Evolutionary conservation across 2,113 vertebrate species (phyloP).

Genomic region (Colaptes auratus): DNA sequence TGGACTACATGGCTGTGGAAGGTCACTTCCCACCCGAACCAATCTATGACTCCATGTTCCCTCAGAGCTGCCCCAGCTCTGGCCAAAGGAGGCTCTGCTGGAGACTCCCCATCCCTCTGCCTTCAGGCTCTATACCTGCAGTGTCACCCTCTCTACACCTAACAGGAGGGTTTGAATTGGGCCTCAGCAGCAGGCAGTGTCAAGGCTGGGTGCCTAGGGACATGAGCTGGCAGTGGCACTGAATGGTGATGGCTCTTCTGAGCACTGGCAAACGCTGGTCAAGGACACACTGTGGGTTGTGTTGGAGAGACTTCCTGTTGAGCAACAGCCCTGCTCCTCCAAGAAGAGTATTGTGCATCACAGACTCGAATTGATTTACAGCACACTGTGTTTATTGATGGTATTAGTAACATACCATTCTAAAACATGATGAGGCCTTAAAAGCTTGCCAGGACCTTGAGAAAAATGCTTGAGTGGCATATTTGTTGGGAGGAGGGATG

Average conservation of each 20-base stretch:
- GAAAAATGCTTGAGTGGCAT: background rate
- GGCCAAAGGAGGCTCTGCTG: accelerated
- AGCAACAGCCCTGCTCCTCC: background rate
- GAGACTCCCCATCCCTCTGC: background rate
- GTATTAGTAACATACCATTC: accelerated
- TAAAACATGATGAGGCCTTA: background rate
- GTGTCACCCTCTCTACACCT: accelerated
- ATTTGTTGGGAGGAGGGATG: too few relatives aligned
- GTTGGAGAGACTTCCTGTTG: background rate
- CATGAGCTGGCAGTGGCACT: accelerated
- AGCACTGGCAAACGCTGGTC: background rate
- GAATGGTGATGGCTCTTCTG: background rate
- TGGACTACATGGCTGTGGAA: background rate
- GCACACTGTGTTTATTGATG: background rate
- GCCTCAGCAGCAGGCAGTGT: accelerated
- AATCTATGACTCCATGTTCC: background rate
- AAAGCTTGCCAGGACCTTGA: background rate
- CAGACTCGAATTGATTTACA: background rate
- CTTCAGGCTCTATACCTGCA: accelerated
- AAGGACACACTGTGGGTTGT: background rate
- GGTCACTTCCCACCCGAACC: background rate
- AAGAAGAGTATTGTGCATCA: background rate
- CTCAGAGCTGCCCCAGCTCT: background rate
- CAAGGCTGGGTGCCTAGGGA: accelerated
- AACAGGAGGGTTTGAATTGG: too few relatives aligned